These are phyloP conservation scores for Riparia riparia DNA, from an alignment of 2,113 vertebrate species.

Conservation along the genomic window DNA sequence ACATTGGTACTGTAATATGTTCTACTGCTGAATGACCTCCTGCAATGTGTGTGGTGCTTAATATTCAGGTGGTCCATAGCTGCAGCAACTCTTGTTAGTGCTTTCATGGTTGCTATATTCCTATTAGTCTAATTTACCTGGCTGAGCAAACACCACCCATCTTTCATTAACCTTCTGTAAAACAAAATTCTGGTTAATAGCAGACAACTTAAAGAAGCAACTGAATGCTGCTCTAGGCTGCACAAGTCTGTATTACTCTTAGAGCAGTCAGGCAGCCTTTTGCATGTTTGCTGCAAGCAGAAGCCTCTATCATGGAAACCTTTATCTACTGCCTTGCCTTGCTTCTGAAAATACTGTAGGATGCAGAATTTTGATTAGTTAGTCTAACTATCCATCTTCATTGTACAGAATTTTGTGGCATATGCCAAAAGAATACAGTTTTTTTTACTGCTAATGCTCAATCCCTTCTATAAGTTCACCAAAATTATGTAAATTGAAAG, in stretches of 20 bases:
- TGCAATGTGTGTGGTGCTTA: too few relatives aligned
- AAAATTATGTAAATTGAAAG: not conserved
- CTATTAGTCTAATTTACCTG: not conserved
- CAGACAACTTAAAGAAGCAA: not conserved
- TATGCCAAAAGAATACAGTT: rapidly evolving
- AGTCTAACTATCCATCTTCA: not conserved
- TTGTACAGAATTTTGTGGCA: not conserved
- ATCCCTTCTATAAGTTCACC: not conserved
- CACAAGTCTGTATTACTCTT: rapidly evolving
- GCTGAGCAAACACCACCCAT: not conserved
- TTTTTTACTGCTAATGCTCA: not conserved
- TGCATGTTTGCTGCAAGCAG: not conserved
- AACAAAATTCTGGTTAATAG: not conserved
- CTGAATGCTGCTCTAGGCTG: not conserved
- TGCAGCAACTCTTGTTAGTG: not conserved
- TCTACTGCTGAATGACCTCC: not conserved
- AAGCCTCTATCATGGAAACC: not conserved
- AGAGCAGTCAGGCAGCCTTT: not conserved
- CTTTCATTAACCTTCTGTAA: not conserved
- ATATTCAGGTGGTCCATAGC: not conserved
- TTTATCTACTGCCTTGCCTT: not conserved
- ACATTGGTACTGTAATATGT: not conserved
- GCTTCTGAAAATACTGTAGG: not conserved
- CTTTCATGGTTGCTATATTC: not conserved
- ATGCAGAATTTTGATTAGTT: not conserved